A percentile compares a stretch with the other conserved stretches of the same genome.
phyloP scores from a whole-genome alignment of 1,140 invertebrate species.

The Drosophila sp. region DNA sequence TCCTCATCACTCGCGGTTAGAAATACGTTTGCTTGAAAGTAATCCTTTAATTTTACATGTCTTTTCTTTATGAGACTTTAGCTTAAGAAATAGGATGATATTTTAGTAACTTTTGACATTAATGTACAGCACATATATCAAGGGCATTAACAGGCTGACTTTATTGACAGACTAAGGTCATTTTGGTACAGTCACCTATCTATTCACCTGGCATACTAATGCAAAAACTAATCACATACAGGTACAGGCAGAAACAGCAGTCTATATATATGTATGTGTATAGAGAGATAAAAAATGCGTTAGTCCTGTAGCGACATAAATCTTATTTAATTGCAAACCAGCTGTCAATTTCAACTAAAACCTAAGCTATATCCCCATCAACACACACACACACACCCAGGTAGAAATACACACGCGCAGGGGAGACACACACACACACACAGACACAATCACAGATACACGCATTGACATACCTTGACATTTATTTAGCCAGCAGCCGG shows the following conservation, averaged over 20 bases:
- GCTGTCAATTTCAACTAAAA: constrained; percentile 74
- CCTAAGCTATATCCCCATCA: constrained; percentile 25
- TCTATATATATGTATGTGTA: background rate
- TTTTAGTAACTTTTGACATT: constrained; percentile 5
- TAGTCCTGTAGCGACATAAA: constrained; percentile 57
- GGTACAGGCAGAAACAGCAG: background rate
- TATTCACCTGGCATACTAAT: constrained; percentile 49
- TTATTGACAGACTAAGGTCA: constrained; percentile 52
- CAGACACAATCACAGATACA: constrained; percentile 32
- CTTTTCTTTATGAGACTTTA: background rate
- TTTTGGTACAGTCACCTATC: constrained; percentile 48
- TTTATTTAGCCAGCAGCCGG: constrained; percentile 59
- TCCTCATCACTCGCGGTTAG: too few relatives aligned
- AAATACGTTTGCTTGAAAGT: background rate
- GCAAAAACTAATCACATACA: constrained; percentile 26
- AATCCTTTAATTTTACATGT: background rate
- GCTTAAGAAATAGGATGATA: background rate
- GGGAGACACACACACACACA: constrained; percentile 11
- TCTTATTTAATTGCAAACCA: constrained; percentile 81
- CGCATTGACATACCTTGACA: constrained; percentile 65
- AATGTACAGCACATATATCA: constrained; percentile 13
- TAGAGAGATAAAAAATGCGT: constrained; percentile 26
- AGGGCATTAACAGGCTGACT: constrained; percentile 6
- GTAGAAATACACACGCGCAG: background rate
- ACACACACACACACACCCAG: constrained; percentile 10